These are phyloP conservation scores for Apeira syringaria DNA, from an alignment of 2,888 invertebrate genomes.

Conservation along the genomic window DNA sequence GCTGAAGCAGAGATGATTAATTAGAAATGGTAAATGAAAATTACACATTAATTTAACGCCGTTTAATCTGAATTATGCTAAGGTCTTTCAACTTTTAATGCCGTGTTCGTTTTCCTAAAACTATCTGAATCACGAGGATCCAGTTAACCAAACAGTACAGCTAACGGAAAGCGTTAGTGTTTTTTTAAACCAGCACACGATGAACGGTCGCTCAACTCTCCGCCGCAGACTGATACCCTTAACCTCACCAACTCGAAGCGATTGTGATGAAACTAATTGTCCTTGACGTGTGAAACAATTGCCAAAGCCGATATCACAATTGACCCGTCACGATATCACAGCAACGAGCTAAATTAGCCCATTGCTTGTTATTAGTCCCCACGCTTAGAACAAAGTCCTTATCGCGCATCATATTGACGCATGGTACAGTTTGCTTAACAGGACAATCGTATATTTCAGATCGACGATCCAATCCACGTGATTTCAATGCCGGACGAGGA, in stretches of 20 bases:
- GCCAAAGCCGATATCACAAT: conserved; percentile 29
- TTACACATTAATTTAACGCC: too few relatives aligned
- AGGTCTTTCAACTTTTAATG: neutral
- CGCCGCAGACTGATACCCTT: conserved; percentile 17
- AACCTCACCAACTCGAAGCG: conserved; percentile 27
- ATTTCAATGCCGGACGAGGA: conserved; percentile 85
- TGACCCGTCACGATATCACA: conserved; percentile 31
- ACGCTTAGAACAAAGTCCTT: conserved; percentile 20
- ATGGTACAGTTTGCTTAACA: conserved; percentile 2
- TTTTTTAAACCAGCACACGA: conserved; percentile 24
- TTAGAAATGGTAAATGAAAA: too few relatives aligned
- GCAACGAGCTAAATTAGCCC: conserved; percentile 29
- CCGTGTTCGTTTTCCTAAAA: neutral
- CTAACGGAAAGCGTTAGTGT: conserved; percentile 16
- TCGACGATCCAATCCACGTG: conserved; percentile 86
- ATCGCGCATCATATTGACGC: conserved; percentile 13
- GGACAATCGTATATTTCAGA: conserved; percentile 66
- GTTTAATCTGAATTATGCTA: too few relatives aligned
- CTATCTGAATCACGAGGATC: conserved; percentile 13
- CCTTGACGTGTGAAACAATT: conserved; percentile 32
- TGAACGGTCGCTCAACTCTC: conserved; percentile 12
- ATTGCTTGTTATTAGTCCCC: conserved; percentile 22
- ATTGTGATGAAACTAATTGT: conserved; percentile 30
- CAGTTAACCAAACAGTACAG: conserved; percentile 18
- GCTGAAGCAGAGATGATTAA: too few relatives aligned